Evolutionary conservation across 2,113 vertebrate species (phyloP), one percentile per base, ranked within the genome.

Genomic region (Pitta sordida): DNA sequence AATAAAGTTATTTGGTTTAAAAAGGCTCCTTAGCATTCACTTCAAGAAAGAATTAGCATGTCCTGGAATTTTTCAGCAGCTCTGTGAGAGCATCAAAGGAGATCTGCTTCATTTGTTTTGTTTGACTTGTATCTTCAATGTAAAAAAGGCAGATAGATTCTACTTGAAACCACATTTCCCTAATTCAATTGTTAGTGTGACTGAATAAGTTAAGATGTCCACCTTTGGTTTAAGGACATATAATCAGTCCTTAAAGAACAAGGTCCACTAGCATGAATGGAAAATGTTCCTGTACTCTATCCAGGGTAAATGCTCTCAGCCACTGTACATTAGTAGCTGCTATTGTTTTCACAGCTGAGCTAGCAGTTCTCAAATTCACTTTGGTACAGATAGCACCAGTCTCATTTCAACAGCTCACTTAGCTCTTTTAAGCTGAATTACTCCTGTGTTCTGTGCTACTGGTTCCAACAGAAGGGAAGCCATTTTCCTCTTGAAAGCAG

Each of bases 1-100:
- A 96, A 97, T 96, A 96, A 97, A 97, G 51, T 62, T 80, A 36
- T 18, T 83, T 5, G 27, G 53, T n/a, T 78, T 83, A 12, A 90
- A 77, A 52, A 6, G 37, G 18, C 30, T 88, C 20, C 55, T 23
- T 9, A 21, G 17, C 18, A 64, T 91, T 89, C 7, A 41, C 80
- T 90, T 80, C 22, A 67, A 53, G 6, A 60, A 55, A 60, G 82
- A 95, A 34, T 22, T 2, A 51, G 21, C 8, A 14, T 37, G 43
- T 15, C 11, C 17, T 43, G 20, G 14, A 11, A 11, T 29, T 52
- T 63, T 51, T 73, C 21, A 8, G 6, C 63, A 93, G 20, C 4
- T 63, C 6, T 55, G 5, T 52, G n/a, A 75, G 14, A 48, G 3
- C 11, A 21, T 56, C 14, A 73, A 85, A 79, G 19, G 11, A 17